These are phyloP conservation scores for Xenops minutus DNA, from an alignment of 2,797 vertebrate species.

Conservation along the genomic window DNA sequence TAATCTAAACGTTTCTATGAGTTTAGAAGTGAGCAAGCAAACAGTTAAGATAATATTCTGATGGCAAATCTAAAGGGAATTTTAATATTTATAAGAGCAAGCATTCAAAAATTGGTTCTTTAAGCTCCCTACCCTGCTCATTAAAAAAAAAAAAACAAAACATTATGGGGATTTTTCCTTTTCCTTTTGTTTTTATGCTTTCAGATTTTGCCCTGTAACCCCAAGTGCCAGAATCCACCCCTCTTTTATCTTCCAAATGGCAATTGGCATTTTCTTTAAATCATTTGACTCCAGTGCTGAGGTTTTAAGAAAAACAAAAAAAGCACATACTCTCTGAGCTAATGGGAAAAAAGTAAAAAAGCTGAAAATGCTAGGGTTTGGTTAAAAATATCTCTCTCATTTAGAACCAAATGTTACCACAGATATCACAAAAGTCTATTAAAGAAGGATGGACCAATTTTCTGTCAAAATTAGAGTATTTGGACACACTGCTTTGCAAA, in stretches of 20 bases:
- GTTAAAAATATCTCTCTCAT: background rate
- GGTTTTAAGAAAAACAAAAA: background rate
- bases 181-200: background rate
- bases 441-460: background rate
- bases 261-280: background rate
- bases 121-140: background rate
- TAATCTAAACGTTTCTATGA: background rate
- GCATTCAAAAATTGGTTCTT: background rate
- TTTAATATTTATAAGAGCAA: background rate
- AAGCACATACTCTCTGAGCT: background rate
- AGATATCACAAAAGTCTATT: background rate
- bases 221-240: background rate
- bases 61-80: background rate
- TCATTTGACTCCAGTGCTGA: background rate
- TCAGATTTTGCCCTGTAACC: background rate
- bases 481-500: background rate
- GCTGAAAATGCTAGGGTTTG: background rate
- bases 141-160: background rate
- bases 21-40: background rate
- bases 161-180: rapidly evolving
- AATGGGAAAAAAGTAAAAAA: background rate
- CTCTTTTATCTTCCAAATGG: background rate
- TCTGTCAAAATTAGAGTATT: background rate
- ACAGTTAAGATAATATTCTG: background rate
- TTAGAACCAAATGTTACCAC: background rate